Evolutionary conservation across 2,888 invertebrate genomes (phyloP), one percentile per base, ranked within the genome.

Genomic region (Ethmia dodecea): DNA sequence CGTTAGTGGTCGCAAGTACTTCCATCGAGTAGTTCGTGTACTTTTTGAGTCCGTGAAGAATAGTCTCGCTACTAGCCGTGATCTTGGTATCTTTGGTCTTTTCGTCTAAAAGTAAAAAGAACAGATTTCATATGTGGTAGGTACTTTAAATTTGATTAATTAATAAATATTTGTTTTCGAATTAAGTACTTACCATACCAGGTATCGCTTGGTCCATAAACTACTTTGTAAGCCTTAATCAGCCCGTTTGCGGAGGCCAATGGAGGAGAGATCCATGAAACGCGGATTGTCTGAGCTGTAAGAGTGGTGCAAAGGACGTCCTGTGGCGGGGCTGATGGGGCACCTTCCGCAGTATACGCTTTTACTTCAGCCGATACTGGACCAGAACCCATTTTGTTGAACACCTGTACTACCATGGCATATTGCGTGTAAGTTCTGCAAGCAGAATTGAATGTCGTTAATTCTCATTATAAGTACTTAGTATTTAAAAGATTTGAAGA

Each of bases 1-100:
- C 97, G 37, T 96, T 93, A 5, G 98, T 98, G 59, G 93, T 97
- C 13, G 98, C 97, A 54, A 97, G 83, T 18, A 98, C 96, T 88
- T 97, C 96, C 92, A 98, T 95, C 38, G 96, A 97, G 79, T 98
- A 98, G 83, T 98, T 98, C 2, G 97, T 98, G 81, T 93, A 97
- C 73, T 97, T 97, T 75, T 95, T 94, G 34, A 98, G 88, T 33
- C 96, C 96, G 65, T 96, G 96, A n/a, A 96, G 88, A 57, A 96
- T 96, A 0, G 96, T 96, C 77, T 96, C 96, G 58, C 94, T 95
- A 46, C 95, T 94, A n/a, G 95, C 92, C 3, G 96, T 95, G 53
- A 95, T 95, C 77, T 96, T 96, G 5, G 95, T 94, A 60, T 96
- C 96, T 58, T 95, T 96, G 11, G 93, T 93, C 60, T 94, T 95